Evolutionary conservation across 2,797 vertebrate genomes (phyloP).

Genomic region (Hoplostethus mediterraneus): DNA sequence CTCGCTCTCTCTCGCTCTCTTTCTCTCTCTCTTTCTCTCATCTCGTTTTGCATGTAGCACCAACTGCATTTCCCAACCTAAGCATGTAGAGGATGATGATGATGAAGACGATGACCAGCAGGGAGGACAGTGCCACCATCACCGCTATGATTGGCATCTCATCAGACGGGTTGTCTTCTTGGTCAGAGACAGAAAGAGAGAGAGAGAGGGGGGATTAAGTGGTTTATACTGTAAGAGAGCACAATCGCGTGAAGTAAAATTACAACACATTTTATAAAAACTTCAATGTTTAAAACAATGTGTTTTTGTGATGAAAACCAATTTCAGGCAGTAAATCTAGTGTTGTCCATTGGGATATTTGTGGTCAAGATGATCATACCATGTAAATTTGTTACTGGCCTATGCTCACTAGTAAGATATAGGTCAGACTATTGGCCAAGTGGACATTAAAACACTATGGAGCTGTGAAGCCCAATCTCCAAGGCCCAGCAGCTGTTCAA

Average conservation of each 20-base stretch:
- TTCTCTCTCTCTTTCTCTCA: too few relatives aligned
- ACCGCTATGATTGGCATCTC: constrained; percentile 97
- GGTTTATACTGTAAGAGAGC: background rate
- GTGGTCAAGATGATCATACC: too few relatives aligned
- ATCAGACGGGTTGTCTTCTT: constrained; percentile 77
- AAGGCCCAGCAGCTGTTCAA: background rate
- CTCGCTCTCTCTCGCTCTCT: too few relatives aligned
- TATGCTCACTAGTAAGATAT: too few relatives aligned
- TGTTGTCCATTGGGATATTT: too few relatives aligned
- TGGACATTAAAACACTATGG: too few relatives aligned
- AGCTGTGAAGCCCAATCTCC: too few relatives aligned
- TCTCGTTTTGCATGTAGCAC: background rate
- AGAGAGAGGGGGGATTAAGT: background rate
- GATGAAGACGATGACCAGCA: constrained; percentile 98
- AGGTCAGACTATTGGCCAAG: background rate
- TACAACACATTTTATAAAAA: background rate
- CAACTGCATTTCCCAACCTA: constrained; percentile 84
- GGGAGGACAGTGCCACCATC: constrained; percentile 96
- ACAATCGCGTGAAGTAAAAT: too few relatives aligned
- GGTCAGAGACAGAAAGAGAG: constrained; percentile 19
- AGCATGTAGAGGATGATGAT: constrained; percentile 99
- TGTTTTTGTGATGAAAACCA: too few relatives aligned
- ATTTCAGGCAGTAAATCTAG: too few relatives aligned
- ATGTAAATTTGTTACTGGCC: too few relatives aligned
- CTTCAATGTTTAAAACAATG: too few relatives aligned